Evolutionary conservation across 1,140 invertebrate genomes (phyloP).

Genomic region (Aphaenogaster rudis): DNA sequence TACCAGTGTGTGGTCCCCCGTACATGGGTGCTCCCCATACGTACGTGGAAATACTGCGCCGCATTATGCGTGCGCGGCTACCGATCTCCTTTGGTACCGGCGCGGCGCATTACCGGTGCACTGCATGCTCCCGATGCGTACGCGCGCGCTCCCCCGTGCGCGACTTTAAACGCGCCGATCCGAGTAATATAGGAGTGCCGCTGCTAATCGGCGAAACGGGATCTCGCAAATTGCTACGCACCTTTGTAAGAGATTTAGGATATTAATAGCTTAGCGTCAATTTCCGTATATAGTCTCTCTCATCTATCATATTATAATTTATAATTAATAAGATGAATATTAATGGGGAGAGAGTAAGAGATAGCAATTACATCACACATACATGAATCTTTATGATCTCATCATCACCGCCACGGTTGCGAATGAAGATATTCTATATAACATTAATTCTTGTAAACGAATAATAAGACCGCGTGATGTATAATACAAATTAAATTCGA

Average conservation of each 20-base stretch:
- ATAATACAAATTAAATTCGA: too few relatives aligned
- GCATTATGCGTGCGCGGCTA: constrained; percentile 45
- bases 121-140: neutral
- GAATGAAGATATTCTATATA: neutral
- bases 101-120: constrained; percentile 48
- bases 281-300: neutral
- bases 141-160: neutral
- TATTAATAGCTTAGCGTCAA: neutral
- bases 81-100: constrained; percentile 37
- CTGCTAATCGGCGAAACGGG: constrained; percentile 3
- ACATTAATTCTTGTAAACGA: neutral
- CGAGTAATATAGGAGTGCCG: constrained; percentile 27
- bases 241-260: constrained; percentile 7
- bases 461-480: too few relatives aligned
- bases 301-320: constrained; percentile 10
- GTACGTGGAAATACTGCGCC: constrained; percentile 12
- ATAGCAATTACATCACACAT: neutral
- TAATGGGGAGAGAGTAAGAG: neutral
- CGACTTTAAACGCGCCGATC: constrained; percentile 50
- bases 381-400: neutral
- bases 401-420: neutral
- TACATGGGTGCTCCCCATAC: constrained; percentile 55
- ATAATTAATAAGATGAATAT: neutral
- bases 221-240: constrained; percentile 15
- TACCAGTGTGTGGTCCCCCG: constrained; percentile 82